phyloP scores from a whole-genome alignment of 2,888 invertebrate species.

The Pyrochroa serraticornis region DNA sequence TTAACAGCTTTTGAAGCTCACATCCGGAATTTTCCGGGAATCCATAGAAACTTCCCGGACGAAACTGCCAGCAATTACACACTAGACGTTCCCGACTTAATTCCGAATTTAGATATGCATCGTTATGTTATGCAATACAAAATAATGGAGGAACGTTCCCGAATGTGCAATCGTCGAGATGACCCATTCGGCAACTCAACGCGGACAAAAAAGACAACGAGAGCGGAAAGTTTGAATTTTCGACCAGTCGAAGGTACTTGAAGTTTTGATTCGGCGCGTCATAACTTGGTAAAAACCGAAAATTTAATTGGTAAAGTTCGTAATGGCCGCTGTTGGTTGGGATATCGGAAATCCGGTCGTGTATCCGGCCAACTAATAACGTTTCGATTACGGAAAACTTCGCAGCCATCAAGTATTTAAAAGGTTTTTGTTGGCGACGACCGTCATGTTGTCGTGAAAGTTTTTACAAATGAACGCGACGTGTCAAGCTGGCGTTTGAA shows the following conservation, averaged over 20 bases:
- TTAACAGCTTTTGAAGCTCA: no score
- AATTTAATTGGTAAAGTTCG: slow-evolving; percentile 41
- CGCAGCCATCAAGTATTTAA: slow-evolving; percentile 41
- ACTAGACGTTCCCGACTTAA: slow-evolving; percentile 16
- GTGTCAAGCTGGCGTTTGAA: slow-evolving; percentile 1
- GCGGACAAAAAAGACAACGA: no score
- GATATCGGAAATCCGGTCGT: slow-evolving; percentile 41
- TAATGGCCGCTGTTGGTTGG: slow-evolving; percentile 29
- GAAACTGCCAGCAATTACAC: slow-evolving; percentile 6
- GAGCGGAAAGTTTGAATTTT: no score
- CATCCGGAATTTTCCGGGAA: not conserved
- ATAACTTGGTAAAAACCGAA: slow-evolving; percentile 5
- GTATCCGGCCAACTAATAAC: slow-evolving; percentile 44
- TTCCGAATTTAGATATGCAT: slow-evolving; percentile 21
- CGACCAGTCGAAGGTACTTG: no score
- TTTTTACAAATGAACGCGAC: slow-evolving; percentile 15
- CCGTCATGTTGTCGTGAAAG: slow-evolving; percentile 28
- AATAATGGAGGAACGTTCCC: slow-evolving; percentile 5
- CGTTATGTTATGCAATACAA: slow-evolving; percentile 17
- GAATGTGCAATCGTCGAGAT: slow-evolving; percentile 9
- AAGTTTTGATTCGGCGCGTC: no score
- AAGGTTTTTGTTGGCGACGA: slow-evolving; percentile 34
- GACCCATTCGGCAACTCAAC: not conserved
- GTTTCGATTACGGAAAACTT: slow-evolving; percentile 47
- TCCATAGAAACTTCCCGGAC: not conserved